phyloP scores from a whole-genome alignment of 2,797 vertebrate species.

The Rhinichthys osculus region DNA sequence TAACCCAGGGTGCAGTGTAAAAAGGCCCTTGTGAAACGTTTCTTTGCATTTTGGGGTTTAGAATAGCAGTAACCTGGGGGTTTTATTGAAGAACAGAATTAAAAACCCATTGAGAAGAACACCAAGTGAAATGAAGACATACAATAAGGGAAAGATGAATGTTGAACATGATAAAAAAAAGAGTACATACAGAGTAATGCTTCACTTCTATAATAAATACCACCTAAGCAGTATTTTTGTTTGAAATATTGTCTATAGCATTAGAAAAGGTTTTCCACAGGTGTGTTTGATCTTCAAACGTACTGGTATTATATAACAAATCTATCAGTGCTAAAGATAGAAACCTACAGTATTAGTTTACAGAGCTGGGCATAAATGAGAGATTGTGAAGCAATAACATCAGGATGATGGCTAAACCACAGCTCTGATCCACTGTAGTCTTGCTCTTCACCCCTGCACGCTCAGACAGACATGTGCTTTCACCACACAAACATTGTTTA shows the following conservation, averaged over 20 bases:
- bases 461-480: not conserved
- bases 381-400: constrained; percentile 44
- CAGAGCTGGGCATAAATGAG: constrained; percentile 8
- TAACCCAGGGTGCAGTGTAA: not conserved
- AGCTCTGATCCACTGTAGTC: constrained; percentile 1
- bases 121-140: not conserved
- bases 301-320: constrained; percentile 3
- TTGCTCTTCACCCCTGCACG: not conserved
- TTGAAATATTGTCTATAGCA: not conserved
- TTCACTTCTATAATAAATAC: not conserved
- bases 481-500: not conserved
- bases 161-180: not conserved
- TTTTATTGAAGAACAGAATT: not conserved
- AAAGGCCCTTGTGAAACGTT: not conserved
- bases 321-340: constrained; percentile 5
- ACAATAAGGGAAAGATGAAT: not conserved
- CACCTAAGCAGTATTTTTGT: not conserved
- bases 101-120: not conserved
- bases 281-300: constrained; percentile 16
- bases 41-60: not conserved
- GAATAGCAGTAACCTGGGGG: rapidly evolving
- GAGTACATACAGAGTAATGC: not conserved
- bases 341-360: constrained; percentile 18
- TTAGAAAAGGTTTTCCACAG: not conserved
- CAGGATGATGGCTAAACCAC: constrained; percentile 20